Percentiles rank a stretch among this genome's conserved stretches.
phyloP scores from a whole-genome alignment of 2,113 vertebrate genomes.

The Prietella phreatophila region DNA sequence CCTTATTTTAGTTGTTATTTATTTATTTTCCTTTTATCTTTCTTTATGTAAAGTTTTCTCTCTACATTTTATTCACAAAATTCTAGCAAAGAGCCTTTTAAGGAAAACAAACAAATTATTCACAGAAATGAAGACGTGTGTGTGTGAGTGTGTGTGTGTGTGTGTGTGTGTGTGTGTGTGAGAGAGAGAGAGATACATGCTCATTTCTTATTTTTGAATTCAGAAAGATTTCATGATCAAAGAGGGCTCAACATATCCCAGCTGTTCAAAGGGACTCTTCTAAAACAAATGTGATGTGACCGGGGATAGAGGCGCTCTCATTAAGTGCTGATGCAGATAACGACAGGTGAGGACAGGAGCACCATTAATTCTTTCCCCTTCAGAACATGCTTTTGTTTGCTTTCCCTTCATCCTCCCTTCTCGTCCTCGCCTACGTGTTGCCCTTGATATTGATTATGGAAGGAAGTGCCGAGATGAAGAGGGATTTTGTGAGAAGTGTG shows the following conservation, averaged over 20 bases:
- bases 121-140: constrained; percentile 61
- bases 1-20: constrained; percentile 54
- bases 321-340: constrained; percentile 89
- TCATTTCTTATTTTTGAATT: constrained; percentile 84
- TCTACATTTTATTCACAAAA: constrained; percentile 37
- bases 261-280: constrained; percentile 95
- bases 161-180: constrained; percentile 36
- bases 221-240: constrained; percentile 94
- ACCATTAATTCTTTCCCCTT: constrained; percentile 67
- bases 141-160: not conserved
- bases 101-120: constrained; percentile 75
- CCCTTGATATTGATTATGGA: constrained; percentile 77
- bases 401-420: constrained; percentile 61
- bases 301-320: constrained; percentile 91
- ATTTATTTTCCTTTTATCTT: constrained; percentile 33
- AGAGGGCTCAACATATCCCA: constrained; percentile 82
- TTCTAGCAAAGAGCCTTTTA: constrained; percentile 59
- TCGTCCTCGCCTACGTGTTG: constrained; percentile 57
- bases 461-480: constrained; percentile 66
- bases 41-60: constrained; percentile 42
- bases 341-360: constrained; percentile 83
- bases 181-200: constrained; percentile 62
- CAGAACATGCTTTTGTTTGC: constrained; percentile 73
- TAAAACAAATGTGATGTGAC: constrained; percentile 95
- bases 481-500: constrained; percentile 50